A percentile compares a stretch with the other conserved stretches of the same genome.
These are phyloP conservation scores for Drosophila infuscata DNA, from an alignment of 2,888 invertebrate species.

Conservation along the genomic window DNA sequence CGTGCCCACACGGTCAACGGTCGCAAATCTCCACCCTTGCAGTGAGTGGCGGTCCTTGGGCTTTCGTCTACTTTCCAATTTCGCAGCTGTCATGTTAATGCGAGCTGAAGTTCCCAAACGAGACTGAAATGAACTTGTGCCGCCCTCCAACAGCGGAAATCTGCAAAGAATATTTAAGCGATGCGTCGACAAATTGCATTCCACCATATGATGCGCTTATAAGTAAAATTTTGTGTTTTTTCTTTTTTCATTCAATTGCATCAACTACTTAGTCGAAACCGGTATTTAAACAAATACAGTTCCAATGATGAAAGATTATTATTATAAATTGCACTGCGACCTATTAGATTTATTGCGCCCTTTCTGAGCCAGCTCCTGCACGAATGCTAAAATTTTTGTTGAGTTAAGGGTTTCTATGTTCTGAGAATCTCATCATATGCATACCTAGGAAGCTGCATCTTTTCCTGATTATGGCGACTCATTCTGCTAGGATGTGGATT, in stretches of 20 bases:
- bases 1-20: constrained; percentile 7
- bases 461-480: too few relatives aligned
- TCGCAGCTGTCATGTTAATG: constrained; percentile 78
- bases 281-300: constrained; percentile 33
- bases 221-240: constrained; percentile 34
- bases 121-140: constrained; percentile 71
- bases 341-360: too few relatives aligned
- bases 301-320: constrained; percentile 10
- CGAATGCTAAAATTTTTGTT: too few relatives aligned
- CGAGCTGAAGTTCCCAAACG: constrained; percentile 74
- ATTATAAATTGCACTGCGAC: too few relatives aligned
- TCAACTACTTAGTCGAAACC: constrained; percentile 48
- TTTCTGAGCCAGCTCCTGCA: too few relatives aligned
- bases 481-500: too few relatives aligned
- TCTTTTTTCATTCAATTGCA: constrained; percentile 28
- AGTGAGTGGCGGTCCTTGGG: constrained; percentile 4
- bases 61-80: constrained; percentile 73
- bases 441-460: too few relatives aligned
- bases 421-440: too few relatives aligned
- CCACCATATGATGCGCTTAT: constrained; percentile 49
- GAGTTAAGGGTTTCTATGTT: too few relatives aligned
- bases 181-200: constrained; percentile 29
- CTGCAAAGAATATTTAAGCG: constrained; percentile 61
- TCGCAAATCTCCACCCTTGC: constrained; percentile 2
- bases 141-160: constrained; percentile 63